Evolutionary conservation across 2,888 invertebrate species (phyloP).

Genomic region (Druceiella hillmani): DNA sequence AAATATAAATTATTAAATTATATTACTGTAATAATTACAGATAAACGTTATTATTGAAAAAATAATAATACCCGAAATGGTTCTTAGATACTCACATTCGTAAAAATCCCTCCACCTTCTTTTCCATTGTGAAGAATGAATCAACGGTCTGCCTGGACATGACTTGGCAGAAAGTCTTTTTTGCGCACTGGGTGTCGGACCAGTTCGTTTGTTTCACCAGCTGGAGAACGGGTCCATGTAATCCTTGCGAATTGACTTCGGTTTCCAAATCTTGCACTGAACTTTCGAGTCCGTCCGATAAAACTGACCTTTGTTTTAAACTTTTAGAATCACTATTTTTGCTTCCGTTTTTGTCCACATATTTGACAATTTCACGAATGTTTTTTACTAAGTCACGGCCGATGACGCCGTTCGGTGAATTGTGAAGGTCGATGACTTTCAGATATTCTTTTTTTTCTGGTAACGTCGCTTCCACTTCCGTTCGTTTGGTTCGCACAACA

Average conservation of each 20-base stretch:
- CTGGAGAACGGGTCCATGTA: slow-evolving; percentile 39
- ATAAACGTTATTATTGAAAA: no score
- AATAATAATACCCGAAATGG: no score
- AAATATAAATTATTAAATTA: no score
- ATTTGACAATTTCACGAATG: no score
- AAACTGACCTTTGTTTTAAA: slow-evolving; percentile 30
- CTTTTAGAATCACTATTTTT: background rate
- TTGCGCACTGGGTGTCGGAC: slow-evolving; percentile 73
- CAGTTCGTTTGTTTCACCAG: slow-evolving; percentile 56
- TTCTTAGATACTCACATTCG: slow-evolving; percentile 58
- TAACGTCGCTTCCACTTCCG: no score
- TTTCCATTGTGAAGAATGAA: slow-evolving; percentile 69
- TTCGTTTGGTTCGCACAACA: no score
- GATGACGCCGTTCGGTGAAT: no score
- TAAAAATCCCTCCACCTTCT: slow-evolving; percentile 69
- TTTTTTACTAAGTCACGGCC: no score
- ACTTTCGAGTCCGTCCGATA: slow-evolving; percentile 34
- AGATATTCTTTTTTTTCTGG: no score
- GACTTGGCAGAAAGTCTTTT: slow-evolving; percentile 70
- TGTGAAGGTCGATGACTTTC: no score
- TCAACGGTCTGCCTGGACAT: slow-evolving; percentile 65
- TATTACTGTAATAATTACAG: no score
- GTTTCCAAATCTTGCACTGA: slow-evolving; percentile 30
- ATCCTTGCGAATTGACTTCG: slow-evolving; percentile 26
- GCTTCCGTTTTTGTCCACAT: no score